Evolutionary conservation across 1,140 invertebrate genomes (phyloP), one percentile per base, ranked within the genome.

Genomic region (Magallana gigas): DNA sequence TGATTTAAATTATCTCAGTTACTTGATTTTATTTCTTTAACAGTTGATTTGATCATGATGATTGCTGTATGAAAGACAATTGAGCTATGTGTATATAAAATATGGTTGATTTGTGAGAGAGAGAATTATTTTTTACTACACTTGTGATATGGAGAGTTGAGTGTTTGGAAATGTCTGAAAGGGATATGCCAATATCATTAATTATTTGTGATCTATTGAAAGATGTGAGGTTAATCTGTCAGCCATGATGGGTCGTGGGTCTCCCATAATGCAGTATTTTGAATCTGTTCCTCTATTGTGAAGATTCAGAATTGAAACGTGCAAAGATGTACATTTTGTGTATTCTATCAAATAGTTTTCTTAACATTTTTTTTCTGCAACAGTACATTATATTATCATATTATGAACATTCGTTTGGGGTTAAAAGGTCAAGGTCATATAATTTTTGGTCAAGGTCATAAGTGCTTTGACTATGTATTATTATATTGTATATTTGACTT

Each of bases 91-190:
- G 64, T 71, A 36, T 18, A 8, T 11, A 23, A 23, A 23, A 23
- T 1, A 23, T 71, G 11, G 68, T 76, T 76, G 7, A 76, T 76
- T 76, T 36, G 29, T 76, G 29, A 29, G 23, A 76, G 23, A 76
- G 12, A 76, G 68, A 76, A 29, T 36, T 76, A 76, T 76, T 76
- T 76, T 76, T 76, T 71, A 23, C 6, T 23, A 29, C 68, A 76
- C 36, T 76, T 76, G 68, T 76, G 68, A 76, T 76, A 76, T 48
- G 36, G 12, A 9, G 23, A 29, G 23, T 36, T 76, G 68, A 76
- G 36, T 76, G 68, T 36, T 76, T 12, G 9, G 9, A 36, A 29
- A 29, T 29, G 68, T 29, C 8, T 76, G 68, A 76, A 29, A 48
- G 36, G 2, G 36, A 48, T 48, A 48, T 8, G 23, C 7, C 23